Percentiles rank a stretch among this genome's conserved stretches.
Evolutionary conservation across 2,797 vertebrate genomes (phyloP).

Genomic region (Chaenodraco wilsoni): DNA sequence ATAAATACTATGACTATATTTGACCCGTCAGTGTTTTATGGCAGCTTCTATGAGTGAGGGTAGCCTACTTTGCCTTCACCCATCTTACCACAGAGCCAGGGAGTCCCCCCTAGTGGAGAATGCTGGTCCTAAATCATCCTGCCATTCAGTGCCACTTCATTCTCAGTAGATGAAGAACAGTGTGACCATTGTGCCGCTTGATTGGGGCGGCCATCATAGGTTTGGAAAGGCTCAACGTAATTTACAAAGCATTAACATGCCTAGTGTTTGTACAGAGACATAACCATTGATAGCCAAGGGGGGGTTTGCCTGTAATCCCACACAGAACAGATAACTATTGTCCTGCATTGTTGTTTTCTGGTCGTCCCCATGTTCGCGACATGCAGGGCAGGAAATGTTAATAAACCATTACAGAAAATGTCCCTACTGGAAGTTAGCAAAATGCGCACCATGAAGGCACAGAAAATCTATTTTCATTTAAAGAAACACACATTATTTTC

Average conservation of each 20-base stretch:
- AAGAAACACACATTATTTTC: neutral
- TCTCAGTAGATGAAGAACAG: constrained; percentile 9
- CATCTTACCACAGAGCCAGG: neutral
- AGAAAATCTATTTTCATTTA: neutral
- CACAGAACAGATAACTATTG: constrained; percentile 27
- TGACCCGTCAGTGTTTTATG: neutral
- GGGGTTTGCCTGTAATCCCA: constrained; percentile 9
- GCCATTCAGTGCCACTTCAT: neutral
- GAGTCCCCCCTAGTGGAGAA: neutral
- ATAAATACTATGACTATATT: neutral
- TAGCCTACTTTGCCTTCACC: neutral
- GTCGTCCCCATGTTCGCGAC: constrained; percentile 1
- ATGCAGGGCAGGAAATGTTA: constrained; percentile 5
- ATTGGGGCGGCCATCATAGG: neutral
- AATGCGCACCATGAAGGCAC: neutral
- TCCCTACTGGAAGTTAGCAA: neutral
- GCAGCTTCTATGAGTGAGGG: neutral
- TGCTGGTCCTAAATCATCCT: neutral
- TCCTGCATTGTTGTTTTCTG: neutral
- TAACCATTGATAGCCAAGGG: constrained; percentile 9
- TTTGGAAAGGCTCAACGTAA: constrained; percentile 9
- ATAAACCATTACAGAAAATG: constrained; percentile 14
- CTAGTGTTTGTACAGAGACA: constrained; percentile 14
- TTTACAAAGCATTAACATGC: constrained; percentile 27
- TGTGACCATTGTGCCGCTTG: constrained; percentile 26